Evolutionary conservation across 2,888 invertebrate genomes (phyloP), one percentile per base, ranked within the genome.

Genomic region (Poecilobothrus nobilitatus): DNA sequence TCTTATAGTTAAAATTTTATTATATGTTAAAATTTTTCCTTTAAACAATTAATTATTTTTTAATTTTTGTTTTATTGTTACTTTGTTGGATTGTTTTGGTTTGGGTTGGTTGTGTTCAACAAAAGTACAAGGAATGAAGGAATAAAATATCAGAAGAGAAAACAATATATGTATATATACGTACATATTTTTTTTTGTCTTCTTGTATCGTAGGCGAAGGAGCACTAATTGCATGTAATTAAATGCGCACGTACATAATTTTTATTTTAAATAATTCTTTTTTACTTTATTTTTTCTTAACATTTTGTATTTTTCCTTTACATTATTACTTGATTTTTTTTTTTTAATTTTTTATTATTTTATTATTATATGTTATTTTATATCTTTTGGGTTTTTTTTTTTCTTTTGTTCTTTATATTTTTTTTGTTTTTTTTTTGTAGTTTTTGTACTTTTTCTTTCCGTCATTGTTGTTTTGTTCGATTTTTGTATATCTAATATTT

Each of bases 171-270:
- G n/a, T n/a, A n/a, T n/a, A n/a, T n/a, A n/a, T n/a, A n/a, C n/a
- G n/a, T n/a, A n/a, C n/a, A 53, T 6, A n/a, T 53, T 53, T 27
- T 27, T 27, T 27, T 2, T 27, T 27, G 27, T 27, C 5, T 53
- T 53, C 18, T 53, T 53, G 53, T 53, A 64, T 68, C 33, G 68
- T 70, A 66, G 67, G 69, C 68, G 71, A 70, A 69, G 70, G 69
- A 68, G 64, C 68, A 68, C 70, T 72, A 72, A 72, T 72, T 71
- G 72, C 72, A 69, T 71, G 70, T 72, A 72, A 72, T 72, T 72
- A 72, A 71, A 71, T 64, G 72, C 69, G 69, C 70, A 69, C 71
- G 72, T 69, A 72, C 68, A 69, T 66, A 69, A 69, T 70, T 67
- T 72, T 70, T 62, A 66, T 68, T 68, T 37, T 41, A 15, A 41